Evolutionary conservation across 2,113 vertebrate genomes (phyloP), one percentile per base, ranked within the genome.

Genomic region (Polypterus bichir): DNA sequence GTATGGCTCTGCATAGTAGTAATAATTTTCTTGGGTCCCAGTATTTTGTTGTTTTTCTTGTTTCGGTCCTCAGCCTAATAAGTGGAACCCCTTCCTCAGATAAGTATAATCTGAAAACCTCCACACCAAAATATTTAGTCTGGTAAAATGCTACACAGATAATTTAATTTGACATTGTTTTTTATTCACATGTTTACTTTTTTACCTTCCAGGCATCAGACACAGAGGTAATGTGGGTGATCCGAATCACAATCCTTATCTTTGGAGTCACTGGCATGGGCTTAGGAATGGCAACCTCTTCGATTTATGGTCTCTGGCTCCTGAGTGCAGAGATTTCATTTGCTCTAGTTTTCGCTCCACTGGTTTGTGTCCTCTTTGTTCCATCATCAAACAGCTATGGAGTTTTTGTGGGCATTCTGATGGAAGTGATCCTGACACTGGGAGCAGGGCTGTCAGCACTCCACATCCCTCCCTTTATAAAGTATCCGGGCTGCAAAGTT

Each of bases 231-330:
- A 46, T 89, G 61, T 88, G 85, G 80, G 79, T 82, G 66, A 87
- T 89, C 77, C 85, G 81, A 54, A 74, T 64, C 46, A 81, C 89
- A 2, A 83, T 87, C 74, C 9, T 90, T 56, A 47, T 76, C 7
- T 82, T 86, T 65, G 89, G 87, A 46, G 44, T 83, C 0, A 69
- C 70, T 2, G 86, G 86, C 59, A 81, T 79, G 0, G 64, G 47
- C 10, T 71, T 92, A 68, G 85, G 86, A 48, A 87, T 88, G 67
- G 67, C 80, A 60, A 85, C 87, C 66, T 76, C 63, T 71, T 90
- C 86, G 3, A 63, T 89, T 62, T 85, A 86, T 2, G 82, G 87
- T 62, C 84, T 91, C 63, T 91, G 89, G 89, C 77, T 91, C n/a
- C 77, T 91, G 57, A 84, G 87, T 0, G 83, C 85, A 7, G 89